Evolutionary conservation across 2,888 invertebrate species (phyloP).

Genomic region (Cephus rjabovi): DNA sequence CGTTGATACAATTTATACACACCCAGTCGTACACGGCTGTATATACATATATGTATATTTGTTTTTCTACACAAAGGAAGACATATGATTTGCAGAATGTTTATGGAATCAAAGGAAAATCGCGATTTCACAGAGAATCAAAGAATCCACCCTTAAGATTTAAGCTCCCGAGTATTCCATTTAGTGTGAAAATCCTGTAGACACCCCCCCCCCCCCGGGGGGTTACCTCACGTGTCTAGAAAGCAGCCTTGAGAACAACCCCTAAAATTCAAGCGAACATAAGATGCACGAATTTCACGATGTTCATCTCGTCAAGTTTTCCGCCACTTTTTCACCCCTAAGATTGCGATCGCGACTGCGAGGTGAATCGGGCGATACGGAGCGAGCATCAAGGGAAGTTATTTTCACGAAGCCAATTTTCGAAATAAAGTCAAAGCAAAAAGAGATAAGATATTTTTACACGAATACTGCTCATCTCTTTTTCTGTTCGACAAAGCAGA

Average conservation of each 20-base stretch:
- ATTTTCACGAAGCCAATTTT: not conserved
- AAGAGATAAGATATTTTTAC: not conserved
- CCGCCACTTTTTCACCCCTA: not conserved
- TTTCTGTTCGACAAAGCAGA: slow-evolving; percentile 17
- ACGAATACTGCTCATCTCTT: not conserved
- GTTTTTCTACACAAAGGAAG: not conserved
- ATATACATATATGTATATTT: too few species aligned
- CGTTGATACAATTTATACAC: not conserved
- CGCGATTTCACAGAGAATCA: not conserved
- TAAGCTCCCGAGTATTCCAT: not conserved
- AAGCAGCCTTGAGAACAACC: not conserved
- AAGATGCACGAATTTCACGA: not conserved
- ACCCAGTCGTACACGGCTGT: not conserved
- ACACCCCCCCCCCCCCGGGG: too few species aligned
- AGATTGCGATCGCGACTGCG: not conserved
- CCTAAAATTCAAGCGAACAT: not conserved
- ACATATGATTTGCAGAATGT: not conserved
- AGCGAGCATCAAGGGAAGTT: not conserved
- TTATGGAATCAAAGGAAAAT: not conserved
- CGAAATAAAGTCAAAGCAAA: not conserved
- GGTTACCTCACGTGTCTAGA: not conserved
- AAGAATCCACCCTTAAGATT: not conserved
- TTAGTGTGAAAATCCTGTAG: not conserved
- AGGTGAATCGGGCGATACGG: not conserved
- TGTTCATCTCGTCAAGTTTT: not conserved